Percentiles rank a stretch among this genome's conserved stretches.
phyloP scores from a whole-genome alignment of 2,888 invertebrate species.

The Pachliopta kotzebuea region DNA sequence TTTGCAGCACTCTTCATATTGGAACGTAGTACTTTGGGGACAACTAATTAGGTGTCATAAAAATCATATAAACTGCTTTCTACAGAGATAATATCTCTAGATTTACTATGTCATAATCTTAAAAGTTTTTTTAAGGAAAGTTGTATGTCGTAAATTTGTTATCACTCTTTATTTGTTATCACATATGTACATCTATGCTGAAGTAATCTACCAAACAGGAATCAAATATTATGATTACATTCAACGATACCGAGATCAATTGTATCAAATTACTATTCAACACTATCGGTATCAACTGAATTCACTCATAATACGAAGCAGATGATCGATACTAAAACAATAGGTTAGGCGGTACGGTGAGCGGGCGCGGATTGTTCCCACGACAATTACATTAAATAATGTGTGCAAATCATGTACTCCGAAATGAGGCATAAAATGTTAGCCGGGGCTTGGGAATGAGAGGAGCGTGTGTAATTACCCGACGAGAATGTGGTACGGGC shows the following conservation, averaged over 20 bases:
- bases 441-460: conserved; percentile 69
- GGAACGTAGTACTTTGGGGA: neutral
- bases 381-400: conserved; percentile 71
- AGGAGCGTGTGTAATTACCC: conserved; percentile 74
- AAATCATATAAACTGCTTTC: neutral
- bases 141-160: too few relatives aligned
- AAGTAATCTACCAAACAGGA: neutral
- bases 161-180: neutral
- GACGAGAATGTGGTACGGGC: conserved; percentile 72
- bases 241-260: neutral
- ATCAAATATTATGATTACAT: too few relatives aligned
- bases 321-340: conserved; percentile 42
- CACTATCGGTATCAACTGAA: conserved; percentile 7
- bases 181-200: neutral
- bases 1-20: neutral
- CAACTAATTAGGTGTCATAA: neutral
- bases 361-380: conserved; percentile 59
- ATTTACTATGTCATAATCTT: too few relatives aligned
- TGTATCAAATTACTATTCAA: neutral
- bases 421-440: conserved; percentile 76
- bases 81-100: too few relatives aligned
- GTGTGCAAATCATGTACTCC: conserved; percentile 73
- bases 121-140: too few relatives aligned
- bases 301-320: conserved; percentile 16
- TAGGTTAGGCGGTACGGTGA: conserved; percentile 52